These are phyloP conservation scores for Protomyctophum bolini DNA, from an alignment of 2,113 vertebrate genomes.

Conservation along the genomic window DNA sequence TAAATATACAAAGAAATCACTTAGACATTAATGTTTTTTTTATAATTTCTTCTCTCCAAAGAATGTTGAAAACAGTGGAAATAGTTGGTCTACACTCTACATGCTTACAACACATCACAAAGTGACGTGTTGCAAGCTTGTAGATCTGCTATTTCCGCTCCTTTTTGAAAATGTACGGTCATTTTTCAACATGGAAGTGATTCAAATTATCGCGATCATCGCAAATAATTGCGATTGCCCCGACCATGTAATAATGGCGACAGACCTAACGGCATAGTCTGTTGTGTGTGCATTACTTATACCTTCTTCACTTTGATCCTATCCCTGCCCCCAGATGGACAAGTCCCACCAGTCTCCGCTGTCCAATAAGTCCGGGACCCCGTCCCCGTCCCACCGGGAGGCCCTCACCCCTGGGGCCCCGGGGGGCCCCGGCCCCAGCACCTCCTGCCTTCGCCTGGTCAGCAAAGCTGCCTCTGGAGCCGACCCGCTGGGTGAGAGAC, in stretches of 20 bases:
- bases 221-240: no score
- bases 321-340: conserved; percentile 70
- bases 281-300: neutral
- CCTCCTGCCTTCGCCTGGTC: conserved; percentile 78
- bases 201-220: no score
- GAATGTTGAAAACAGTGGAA: neutral
- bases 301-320: neutral
- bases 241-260: no score
- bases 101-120: no score
- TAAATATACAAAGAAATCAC: neutral
- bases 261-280: no score
- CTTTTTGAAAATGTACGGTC: no score
- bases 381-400: conserved; percentile 81
- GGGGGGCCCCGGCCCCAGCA: conserved; percentile 80
- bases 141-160: no score
- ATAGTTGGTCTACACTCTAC: no score
- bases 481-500: conserved; percentile 83
- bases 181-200: no score
- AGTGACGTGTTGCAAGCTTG: no score
- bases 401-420: conserved; percentile 79
- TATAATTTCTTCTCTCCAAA: no score
- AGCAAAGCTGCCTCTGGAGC: conserved; percentile 78
- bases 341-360: conserved; percentile 76
- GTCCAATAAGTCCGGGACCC: conserved; percentile 78
- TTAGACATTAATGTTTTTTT: no score